Evolutionary conservation across 2,113 vertebrate species (phyloP).

Genomic region (Corvus moneduloides): DNA sequence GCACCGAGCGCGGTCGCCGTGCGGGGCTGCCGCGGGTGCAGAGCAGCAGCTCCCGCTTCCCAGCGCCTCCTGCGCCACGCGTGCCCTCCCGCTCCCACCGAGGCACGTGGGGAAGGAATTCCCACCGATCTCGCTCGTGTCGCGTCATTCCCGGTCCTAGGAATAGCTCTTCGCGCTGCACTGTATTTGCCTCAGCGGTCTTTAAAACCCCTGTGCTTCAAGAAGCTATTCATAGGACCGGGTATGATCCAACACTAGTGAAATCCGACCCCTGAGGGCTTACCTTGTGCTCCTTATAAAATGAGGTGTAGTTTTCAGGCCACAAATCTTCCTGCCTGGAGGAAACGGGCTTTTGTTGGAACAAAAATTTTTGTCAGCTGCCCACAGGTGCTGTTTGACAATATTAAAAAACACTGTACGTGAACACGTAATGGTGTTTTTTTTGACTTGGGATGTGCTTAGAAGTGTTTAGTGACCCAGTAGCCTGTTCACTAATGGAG

Average conservation of each 20-base stretch:
- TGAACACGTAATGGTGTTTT: not conserved
- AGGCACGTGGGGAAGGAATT: too few relatives aligned
- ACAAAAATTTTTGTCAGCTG: not conserved
- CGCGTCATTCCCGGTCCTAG: not conserved
- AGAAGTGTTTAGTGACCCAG: not conserved
- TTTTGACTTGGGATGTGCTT: not conserved
- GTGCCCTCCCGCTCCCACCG: not conserved
- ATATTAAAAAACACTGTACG: not conserved
- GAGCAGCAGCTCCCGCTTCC: not conserved
- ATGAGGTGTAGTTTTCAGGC: not conserved
- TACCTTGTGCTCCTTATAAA: fast-evolving
- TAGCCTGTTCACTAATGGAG: not conserved
- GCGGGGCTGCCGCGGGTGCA: not conserved
- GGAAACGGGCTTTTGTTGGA: not conserved
- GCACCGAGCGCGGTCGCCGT: not conserved
- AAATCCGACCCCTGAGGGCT: not conserved
- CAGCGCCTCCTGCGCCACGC: not conserved
- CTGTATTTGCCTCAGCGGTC: not conserved
- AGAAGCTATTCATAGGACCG: not conserved
- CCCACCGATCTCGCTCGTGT: not conserved
- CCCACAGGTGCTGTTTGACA: not conserved
- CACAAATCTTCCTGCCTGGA: fast-evolving
- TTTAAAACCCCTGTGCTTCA: not conserved
- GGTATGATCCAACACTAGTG: fast-evolving
- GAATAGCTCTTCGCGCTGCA: not conserved